phyloP scores from a whole-genome alignment of 2,888 invertebrate genomes.

The Linyphia triangularis region DNA sequence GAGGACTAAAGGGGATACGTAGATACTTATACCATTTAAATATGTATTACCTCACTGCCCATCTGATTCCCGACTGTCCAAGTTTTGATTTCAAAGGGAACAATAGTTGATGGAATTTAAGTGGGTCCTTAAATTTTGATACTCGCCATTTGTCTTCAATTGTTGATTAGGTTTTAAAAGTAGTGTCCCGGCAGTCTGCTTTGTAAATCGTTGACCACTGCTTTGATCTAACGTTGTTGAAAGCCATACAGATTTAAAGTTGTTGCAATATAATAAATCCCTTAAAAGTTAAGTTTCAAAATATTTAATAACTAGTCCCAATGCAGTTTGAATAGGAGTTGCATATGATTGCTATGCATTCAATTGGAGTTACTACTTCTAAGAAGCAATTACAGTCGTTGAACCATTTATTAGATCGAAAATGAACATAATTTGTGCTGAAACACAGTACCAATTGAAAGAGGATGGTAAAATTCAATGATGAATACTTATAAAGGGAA shows the following conservation, averaged over 20 bases:
- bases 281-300: conserved; percentile 26
- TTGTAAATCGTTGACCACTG: neutral
- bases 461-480: no score
- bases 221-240: conserved; percentile 49
- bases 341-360: no score
- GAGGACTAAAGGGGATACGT: neutral
- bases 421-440: no score
- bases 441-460: no score
- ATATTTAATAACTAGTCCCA: neutral
- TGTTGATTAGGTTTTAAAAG: conserved; percentile 73
- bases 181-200: conserved; percentile 3
- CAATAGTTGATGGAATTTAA: conserved; percentile 64
- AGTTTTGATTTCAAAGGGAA: conserved; percentile 72
- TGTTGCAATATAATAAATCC: conserved; percentile 60
- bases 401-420: neutral
- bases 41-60: conserved; percentile 55
- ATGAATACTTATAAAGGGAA: no score
- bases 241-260: conserved; percentile 57
- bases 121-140: conserved; percentile 72
- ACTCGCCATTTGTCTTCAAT: conserved; percentile 67
- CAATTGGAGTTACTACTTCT: no score
- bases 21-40: conserved; percentile 55
- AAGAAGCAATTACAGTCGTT: no score
- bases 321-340: neutral
- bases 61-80: conserved; percentile 49